These are phyloP conservation scores for Pocillopora verrucosa DNA, from an alignment of 64 coral and sea anemone species.

Conservation along the genomic window DNA sequence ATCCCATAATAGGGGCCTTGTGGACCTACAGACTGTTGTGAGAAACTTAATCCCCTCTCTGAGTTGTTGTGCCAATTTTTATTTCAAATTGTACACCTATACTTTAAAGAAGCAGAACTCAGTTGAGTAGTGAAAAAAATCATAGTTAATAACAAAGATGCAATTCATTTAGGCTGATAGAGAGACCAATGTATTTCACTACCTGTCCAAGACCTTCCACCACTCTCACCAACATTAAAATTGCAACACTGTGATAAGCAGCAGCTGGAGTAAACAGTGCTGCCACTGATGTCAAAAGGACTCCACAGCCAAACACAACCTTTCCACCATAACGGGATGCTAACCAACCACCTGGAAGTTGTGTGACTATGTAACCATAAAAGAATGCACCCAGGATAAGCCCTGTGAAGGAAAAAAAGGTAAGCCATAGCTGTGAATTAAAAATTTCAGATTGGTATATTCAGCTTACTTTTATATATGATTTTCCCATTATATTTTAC, in stretches of 20 bases:
- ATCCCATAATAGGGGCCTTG: too few relatives aligned
- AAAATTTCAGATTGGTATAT: too few relatives aligned
- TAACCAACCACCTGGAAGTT: constrained; percentile 92
- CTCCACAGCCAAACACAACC: constrained; percentile 73
- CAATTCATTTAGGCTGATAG: too few relatives aligned
- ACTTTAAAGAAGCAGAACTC: too few relatives aligned
- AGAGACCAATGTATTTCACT: background rate
- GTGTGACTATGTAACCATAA: constrained; percentile 94
- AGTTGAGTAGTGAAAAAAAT: too few relatives aligned
- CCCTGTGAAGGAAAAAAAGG: constrained; percentile 36
- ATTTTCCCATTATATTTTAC: too few relatives aligned
- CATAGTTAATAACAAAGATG: too few relatives aligned
- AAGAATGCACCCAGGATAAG: constrained; percentile 95
- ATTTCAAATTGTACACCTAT: too few relatives aligned
- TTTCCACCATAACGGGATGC: constrained; percentile 80
- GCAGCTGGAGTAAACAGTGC: constrained; percentile 84
- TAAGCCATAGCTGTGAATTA: background rate
- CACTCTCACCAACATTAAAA: constrained; percentile 72
- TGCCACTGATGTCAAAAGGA: constrained; percentile 62
- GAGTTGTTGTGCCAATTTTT: too few relatives aligned
- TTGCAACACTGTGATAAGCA: constrained; percentile 65
- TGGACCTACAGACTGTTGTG: too few relatives aligned
- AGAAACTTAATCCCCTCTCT: too few relatives aligned
- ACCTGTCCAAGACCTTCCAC: constrained; percentile 93
- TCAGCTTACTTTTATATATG: too few relatives aligned